Evolutionary conservation across 2,797 vertebrate genomes (phyloP), one percentile per base, ranked within the genome.

Genomic region (Acanthornis magna): DNA sequence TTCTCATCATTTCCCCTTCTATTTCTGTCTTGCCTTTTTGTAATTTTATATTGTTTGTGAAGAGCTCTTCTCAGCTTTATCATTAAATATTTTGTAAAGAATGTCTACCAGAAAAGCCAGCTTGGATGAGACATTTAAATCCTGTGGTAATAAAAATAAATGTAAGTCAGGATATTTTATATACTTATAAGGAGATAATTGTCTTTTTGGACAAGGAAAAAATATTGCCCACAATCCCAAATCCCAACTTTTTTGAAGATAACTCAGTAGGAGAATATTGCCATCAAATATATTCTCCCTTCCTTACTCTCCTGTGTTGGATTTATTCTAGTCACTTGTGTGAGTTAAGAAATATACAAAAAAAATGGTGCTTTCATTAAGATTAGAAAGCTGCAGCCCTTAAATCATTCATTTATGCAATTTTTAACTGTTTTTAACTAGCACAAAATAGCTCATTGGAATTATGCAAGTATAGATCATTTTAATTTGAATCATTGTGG

Each of bases 361-460:
- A 81, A 96, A 96, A 95, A 11, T 0, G 3, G 27, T 86, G 72
- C 92, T 88, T 97, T 98, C 95, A 96, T 97, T 97, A 98, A 95
- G 94, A 95, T 96, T 96, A 94, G 92, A 97, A 96, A 97, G 76
- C 92, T 27, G 26, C 74, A 95, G 94, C 87, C 80, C 67, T 96
- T 97, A 97, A 96, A 97, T 98, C 95, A 97, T 89, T 89, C 95
- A 97, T 97, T 97, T 98, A 97, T 98, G 97, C 91, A 95, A 96
- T 97, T 97, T 97, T 97, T 97, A 97, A 98, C 97, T 97, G 96
- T 97, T 98, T 98, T 98, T 97, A 98, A 98, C 95, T 97, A 97
- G 96, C 95, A 97, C 95, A 98, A 98, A 98, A 98, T 97, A 96
- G 96, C 95, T 97, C 68, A 10, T 42, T 72, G 94, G 96, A 97